Percentiles rank a stretch among this genome's conserved stretches.
These are phyloP conservation scores for Dinothrombium tinctorium DNA, from an alignment of 1,140 invertebrate genomes.

Conservation along the genomic window DNA sequence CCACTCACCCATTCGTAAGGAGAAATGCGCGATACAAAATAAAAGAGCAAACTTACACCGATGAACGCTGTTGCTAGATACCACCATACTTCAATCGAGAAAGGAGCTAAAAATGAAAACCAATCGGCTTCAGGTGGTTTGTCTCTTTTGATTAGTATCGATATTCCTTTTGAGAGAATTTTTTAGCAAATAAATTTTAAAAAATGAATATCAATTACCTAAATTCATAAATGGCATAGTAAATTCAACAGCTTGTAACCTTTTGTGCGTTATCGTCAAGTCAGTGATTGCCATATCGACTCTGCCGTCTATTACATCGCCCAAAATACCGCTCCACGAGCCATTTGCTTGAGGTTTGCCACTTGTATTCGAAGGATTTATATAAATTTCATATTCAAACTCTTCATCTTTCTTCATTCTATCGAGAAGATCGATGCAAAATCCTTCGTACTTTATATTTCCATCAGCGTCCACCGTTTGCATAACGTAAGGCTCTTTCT, in stretches of 20 bases:
- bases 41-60: conserved; percentile 23
- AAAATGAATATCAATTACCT: no score
- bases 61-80: conserved; percentile 22
- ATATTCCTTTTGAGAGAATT: no score
- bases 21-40: conserved; percentile 20
- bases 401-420: conserved; percentile 53
- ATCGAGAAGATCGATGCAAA: conserved; percentile 83
- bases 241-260: conserved; percentile 71
- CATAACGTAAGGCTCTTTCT: background rate
- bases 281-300: conserved; percentile 79
- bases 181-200: no score
- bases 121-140: conserved; percentile 21
- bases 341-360: conserved; percentile 2
- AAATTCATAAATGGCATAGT: conserved; percentile 90
- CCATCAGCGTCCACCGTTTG: background rate
- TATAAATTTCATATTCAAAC: conserved; percentile 68
- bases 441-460: conserved; percentile 71
- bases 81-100: conserved; percentile 25
- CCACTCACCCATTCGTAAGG: conserved; percentile 23
- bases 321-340: conserved; percentile 35
- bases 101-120: conserved; percentile 24
- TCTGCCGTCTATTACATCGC: conserved; percentile 46
- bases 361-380: conserved; percentile 61
- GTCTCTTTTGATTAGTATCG: conserved; percentile 16
- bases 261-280: conserved; percentile 73